phyloP scores from a whole-genome alignment of 2,797 vertebrate species.

The Characodon lateralis region DNA sequence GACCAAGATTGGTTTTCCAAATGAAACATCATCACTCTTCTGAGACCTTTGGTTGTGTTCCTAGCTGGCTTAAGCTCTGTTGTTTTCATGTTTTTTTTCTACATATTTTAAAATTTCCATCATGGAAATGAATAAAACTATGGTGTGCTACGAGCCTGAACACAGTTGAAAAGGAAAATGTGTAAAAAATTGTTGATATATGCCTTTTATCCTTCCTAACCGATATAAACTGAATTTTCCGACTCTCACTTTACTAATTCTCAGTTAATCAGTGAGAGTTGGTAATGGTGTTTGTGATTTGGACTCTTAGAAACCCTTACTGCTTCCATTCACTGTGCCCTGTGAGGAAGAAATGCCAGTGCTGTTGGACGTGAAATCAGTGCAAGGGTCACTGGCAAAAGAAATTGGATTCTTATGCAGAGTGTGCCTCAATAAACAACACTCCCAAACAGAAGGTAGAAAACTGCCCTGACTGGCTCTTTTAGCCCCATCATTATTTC shows the following conservation, averaged over 20 bases:
- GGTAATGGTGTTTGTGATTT: slow-evolving; percentile 3
- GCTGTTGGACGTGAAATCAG: slow-evolving; percentile 75
- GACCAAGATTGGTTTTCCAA: too few species aligned
- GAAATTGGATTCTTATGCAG: slow-evolving; percentile 82
- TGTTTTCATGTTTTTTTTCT: neutral
- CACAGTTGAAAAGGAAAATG: neutral
- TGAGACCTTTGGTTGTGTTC: neutral
- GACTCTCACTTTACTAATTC: neutral
- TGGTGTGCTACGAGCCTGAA: neutral
- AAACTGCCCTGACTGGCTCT: slow-evolving; percentile 71
- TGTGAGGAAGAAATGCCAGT: slow-evolving; percentile 65
- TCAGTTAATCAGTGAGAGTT: slow-evolving; percentile 14
- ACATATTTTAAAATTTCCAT: neutral
- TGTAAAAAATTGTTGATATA: neutral
- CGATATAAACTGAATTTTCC: neutral
- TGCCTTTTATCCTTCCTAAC: neutral
- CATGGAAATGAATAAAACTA: neutral
- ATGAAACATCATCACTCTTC: neutral
- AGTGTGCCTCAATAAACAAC: slow-evolving; percentile 70
- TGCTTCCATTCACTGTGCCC: slow-evolving; percentile 48
- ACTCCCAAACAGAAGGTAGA: slow-evolving; percentile 71
- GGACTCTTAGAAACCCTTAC: slow-evolving; percentile 47
- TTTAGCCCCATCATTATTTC: slow-evolving; percentile 85
- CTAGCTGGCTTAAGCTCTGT: neutral
- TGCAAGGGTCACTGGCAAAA: slow-evolving; percentile 78